phyloP scores from a whole-genome alignment of 2,797 vertebrate species.

The Harpagifer antarcticus region DNA sequence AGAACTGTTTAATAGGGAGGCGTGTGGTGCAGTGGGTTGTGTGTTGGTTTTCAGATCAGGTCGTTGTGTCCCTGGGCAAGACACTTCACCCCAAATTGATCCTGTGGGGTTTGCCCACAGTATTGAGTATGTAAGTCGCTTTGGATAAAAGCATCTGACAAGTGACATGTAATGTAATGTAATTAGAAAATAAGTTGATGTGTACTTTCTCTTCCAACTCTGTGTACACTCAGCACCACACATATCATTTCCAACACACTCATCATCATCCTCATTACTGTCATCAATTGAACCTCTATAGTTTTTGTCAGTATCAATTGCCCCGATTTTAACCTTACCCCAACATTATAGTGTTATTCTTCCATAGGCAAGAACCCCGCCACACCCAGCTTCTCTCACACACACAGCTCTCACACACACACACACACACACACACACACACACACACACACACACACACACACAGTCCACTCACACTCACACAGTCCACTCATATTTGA shows the following conservation, averaged over 20 bases:
- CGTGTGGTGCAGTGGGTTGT: no score
- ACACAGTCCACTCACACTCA: background rate
- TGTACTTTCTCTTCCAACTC: constrained; percentile 9
- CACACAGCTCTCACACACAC: constrained; percentile 1
- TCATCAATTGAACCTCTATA: constrained; percentile 31
- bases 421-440: constrained; percentile 14
- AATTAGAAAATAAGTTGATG: constrained; percentile 8
- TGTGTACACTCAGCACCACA: constrained; percentile 2
- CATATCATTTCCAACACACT: constrained; percentile 13
- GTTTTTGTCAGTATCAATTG: constrained; percentile 41
- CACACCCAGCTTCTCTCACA: constrained; percentile 8
- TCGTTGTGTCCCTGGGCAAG: no score
- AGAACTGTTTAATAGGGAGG: constrained; percentile 16
- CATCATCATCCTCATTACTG: constrained; percentile 38
- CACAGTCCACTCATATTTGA: constrained; percentile 24
- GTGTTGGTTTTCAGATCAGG: no score
- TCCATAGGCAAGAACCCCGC: constrained; percentile 34
- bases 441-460: constrained; percentile 1
- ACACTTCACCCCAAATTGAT: no score
- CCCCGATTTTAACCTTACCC: constrained; percentile 20
- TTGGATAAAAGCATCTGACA: no score
- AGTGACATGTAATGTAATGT: no score
- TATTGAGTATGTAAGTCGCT: no score
- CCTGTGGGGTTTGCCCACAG: no score
- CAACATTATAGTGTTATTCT: constrained; percentile 47